Evolutionary conservation across 2,797 vertebrate species (phyloP).

Genomic region (Halcyon badia): DNA sequence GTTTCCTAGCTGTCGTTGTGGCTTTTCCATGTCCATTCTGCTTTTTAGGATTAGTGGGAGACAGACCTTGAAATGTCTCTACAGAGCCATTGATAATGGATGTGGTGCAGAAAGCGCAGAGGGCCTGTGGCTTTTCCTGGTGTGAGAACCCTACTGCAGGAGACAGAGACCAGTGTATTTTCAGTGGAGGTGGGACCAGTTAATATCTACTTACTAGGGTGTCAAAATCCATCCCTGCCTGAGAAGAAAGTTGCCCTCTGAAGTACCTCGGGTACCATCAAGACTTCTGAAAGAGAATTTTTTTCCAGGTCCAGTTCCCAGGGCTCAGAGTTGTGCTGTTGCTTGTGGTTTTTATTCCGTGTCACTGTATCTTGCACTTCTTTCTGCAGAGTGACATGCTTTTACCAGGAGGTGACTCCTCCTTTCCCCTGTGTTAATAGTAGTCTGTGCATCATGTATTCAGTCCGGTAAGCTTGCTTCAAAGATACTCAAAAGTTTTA

Average conservation of each 20-base stretch:
- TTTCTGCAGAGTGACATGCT: not conserved
- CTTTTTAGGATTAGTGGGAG: not conserved
- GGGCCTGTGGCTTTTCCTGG: not conserved
- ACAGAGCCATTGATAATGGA: fast-evolving
- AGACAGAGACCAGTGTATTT: not conserved
- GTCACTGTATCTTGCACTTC: not conserved
- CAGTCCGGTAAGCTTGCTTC: not conserved
- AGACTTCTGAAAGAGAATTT: not conserved
- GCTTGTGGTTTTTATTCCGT: not conserved
- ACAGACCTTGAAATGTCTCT: not conserved
- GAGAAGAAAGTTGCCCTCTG: not conserved
- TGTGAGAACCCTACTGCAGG: not conserved
- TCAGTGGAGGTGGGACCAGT: not conserved
- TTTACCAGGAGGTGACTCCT: not conserved
- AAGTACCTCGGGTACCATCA: not conserved
- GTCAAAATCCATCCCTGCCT: not conserved
- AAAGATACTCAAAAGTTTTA: not conserved
- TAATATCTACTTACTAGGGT: not conserved
- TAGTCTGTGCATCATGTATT: not conserved
- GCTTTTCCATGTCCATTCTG: not conserved
- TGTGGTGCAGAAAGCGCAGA: not conserved
- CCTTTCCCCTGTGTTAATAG: not conserved
- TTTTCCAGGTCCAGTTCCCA: not conserved
- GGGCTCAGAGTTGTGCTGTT: not conserved
- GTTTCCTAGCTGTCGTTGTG: not conserved